A percentile compares a stretch with the other conserved stretches of the same genome.
These are phyloP conservation scores for Crotalus tigris DNA, from an alignment of 2,113 vertebrate species.

Conservation along the genomic window DNA sequence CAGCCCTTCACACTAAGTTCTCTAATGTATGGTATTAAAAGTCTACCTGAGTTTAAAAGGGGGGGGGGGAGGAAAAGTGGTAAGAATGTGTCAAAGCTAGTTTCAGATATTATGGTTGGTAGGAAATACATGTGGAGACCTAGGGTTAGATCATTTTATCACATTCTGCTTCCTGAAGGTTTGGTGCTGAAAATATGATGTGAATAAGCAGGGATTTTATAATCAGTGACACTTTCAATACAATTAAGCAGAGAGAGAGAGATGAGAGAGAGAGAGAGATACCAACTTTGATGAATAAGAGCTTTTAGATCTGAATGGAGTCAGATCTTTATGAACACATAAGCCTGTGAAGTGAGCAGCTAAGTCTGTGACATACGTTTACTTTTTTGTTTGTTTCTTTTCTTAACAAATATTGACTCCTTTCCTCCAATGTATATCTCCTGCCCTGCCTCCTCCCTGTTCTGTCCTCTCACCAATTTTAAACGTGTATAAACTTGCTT, in stretches of 20 bases:
- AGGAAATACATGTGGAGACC: neutral
- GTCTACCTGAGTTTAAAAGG: constrained; percentile 32
- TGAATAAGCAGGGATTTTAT: neutral
- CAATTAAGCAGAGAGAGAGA: neutral
- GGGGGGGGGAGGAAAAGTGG: constrained; percentile 19
- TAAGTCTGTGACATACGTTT: neutral
- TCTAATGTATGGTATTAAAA: constrained; percentile 25
- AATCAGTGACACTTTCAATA: neutral
- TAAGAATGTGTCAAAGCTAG: constrained; percentile 23
- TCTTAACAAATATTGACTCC: neutral
- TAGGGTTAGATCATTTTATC: neutral
- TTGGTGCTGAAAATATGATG: neutral
- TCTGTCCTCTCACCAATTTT: neutral
- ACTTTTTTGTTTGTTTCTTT: neutral
- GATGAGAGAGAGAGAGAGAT: neutral
- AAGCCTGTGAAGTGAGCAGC: neutral
- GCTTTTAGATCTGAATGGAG: neutral
- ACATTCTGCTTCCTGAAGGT: constrained; percentile 2
- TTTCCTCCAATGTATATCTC: neutral
- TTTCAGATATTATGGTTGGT: constrained; percentile 8
- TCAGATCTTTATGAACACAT: neutral
- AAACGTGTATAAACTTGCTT: neutral
- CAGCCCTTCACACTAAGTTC: constrained; percentile 13
- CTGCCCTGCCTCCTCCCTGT: neutral
- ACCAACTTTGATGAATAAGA: neutral